Evolutionary conservation across 2,113 vertebrate genomes (phyloP), one percentile per base, ranked within the genome.

Genomic region (Coryphaenoides rupestris): DNA sequence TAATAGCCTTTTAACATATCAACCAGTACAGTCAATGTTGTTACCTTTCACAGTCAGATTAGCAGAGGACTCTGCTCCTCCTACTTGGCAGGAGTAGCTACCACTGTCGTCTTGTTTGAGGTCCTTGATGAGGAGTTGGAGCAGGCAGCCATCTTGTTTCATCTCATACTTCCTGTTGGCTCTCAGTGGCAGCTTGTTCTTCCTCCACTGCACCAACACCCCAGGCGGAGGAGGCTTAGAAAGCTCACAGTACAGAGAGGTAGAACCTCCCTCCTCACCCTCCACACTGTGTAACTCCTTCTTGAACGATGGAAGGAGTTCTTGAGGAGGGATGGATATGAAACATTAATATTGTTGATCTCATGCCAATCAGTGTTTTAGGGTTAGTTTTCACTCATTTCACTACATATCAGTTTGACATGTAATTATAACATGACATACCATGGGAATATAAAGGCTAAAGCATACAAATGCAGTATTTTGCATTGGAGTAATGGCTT

Each of bases 81-180:
- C 0, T 47, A 0, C 0, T 55, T 78, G 56, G 21, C 92, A 94
- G 62, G 78, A 78, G 26, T 93, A 94, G 59, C 90, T 82, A 1
- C 93, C 93, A 0, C 86, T 75, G 59, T 93, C 93, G 3, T 83
- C 62, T 1, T 81, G 61, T 69, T 89, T 86, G 28, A 94, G 52
- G 4, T 0, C 50, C 0, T 81, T 87, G 16, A 94, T 82, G 19
- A 84, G 46, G 5, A 94, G 80, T 69, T 93, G 89, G 0, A 81
- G 75, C 3, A 21, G 2, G 50, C 76, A n/a, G 16, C 86, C 89
- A 0, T 90, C 75, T 57, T 83, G 63, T 49, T 73, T 72, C 67
- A 93, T 90, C 56, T 90, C 90, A 0, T 91, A 90, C 70, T 92
- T 93, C 79, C 88, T 73, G 52, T 88, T 69, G 0, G 55, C 0